Evolutionary conservation across 2,888 invertebrate genomes (phyloP).

Genomic region (Gastrophysa polygoni): DNA sequence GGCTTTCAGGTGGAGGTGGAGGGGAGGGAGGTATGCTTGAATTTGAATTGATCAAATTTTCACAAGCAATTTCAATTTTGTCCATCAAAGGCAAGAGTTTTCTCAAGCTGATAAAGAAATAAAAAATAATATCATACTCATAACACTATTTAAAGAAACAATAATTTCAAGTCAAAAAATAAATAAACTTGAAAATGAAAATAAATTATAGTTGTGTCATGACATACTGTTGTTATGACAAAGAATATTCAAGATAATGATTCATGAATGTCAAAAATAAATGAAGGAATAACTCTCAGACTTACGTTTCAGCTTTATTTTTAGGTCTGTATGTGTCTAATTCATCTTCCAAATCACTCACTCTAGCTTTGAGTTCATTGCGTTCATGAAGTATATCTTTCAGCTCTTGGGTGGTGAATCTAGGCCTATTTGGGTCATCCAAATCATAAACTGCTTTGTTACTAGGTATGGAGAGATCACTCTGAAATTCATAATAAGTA

Average conservation of each 20-base stretch:
- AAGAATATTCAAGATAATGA: too few species aligned
- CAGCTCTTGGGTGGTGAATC: constrained; percentile 84
- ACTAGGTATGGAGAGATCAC: constrained; percentile 60
- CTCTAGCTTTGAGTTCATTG: constrained; percentile 90
- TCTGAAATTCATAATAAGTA: constrained; percentile 45
- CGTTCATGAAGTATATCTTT: constrained; percentile 89
- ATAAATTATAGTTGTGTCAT: too few species aligned
- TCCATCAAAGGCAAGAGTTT: constrained; percentile 43
- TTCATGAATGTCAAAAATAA: constrained; percentile 3
- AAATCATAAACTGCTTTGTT: constrained; percentile 66
- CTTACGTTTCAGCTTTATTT: constrained; percentile 60
- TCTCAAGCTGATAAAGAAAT: constrained; percentile 38
- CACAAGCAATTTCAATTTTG: constrained; percentile 46
- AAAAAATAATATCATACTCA: too few species aligned
- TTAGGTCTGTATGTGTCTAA: constrained; percentile 74
- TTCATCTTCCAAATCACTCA: constrained; percentile 93
- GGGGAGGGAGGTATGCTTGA: constrained; percentile 23
- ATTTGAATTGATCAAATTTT: constrained; percentile 35
- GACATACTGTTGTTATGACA: too few species aligned
- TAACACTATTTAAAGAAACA: constrained; percentile 27
- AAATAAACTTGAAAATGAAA: constrained; percentile 7
- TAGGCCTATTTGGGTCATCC: constrained; percentile 76
- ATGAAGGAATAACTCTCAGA: too few species aligned
- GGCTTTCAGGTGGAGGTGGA: constrained; percentile 24
- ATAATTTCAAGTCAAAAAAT: constrained; percentile 26